Base-by-base conservation (phyloP, 2,113 vertebrate species). In the Ophiodon elongatus region DNA sequence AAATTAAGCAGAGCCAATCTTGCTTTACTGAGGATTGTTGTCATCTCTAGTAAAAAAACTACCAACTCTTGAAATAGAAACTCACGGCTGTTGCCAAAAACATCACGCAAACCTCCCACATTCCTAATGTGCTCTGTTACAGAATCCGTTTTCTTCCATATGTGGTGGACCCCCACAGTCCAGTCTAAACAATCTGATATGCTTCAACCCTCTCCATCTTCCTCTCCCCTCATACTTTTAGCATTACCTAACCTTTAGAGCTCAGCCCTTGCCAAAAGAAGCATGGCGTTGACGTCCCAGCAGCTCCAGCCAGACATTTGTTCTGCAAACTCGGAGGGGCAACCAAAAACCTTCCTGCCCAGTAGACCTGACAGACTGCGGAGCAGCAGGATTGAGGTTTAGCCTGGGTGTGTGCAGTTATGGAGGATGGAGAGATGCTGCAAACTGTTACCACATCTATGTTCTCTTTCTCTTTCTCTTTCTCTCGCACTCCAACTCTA, bases 101-200 rank as follows among this genome's bases (percentile, higher is more conserved):
- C 86, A 54, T 87, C 80, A 79, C 6, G 29, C 41, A 31, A 10
- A 68, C 86, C 85, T 89, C 86, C 91, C 82, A 89, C 90, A 90
- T 91, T 90, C 91, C 82, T 67, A 69, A 81, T 74, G 75, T 25
- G 79, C 59, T 78, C 14, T 45, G 45, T 85, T 81, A 75, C 63
- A 69, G 47, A 82, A 75, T 85, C 59, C 9, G 82, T 77, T 81
- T 85, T 83, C 57, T 89, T 87, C 72, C 83, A 88, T 86, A 85
- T 85, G 84, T 74, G 84, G 78, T 82, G 81, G 85, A 91, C 81
- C 87, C 89, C 84, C 62, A 27, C 68, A 86, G 84, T 81, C 68
- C 74, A 91, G 79, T 85, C 89, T 85, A 91, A 93, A 94, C 90
- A 93, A 76, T 85, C 75, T 84, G 71, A 89, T 85, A 76, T 41